phyloP scores from a whole-genome alignment of 2,888 invertebrate species.

The Camptogramma bilineatum region DNA sequence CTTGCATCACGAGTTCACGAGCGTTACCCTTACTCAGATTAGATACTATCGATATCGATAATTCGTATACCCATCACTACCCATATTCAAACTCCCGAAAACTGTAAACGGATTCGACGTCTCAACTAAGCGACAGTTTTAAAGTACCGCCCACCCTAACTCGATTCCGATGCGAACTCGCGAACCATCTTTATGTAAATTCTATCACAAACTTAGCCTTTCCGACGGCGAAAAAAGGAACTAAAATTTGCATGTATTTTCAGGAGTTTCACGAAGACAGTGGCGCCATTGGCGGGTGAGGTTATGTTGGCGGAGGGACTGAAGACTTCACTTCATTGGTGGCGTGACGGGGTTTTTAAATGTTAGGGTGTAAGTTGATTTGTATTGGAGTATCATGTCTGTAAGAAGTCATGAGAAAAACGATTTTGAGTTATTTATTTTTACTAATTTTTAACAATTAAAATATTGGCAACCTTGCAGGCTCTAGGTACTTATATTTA shows the following conservation, averaged over 20 bases:
- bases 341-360: constrained; percentile 74
- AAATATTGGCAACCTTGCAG: no score
- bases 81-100: constrained; percentile 65
- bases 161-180: constrained; percentile 79
- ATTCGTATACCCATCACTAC: constrained; percentile 45
- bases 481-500: no score
- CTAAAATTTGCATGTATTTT: constrained; percentile 40
- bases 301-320: constrained; percentile 46
- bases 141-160: constrained; percentile 78
- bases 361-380: constrained; percentile 67
- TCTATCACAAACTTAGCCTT: constrained; percentile 62
- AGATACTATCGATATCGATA: constrained; percentile 20
- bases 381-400: constrained; percentile 45
- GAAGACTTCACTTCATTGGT: constrained; percentile 62
- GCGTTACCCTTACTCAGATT: no score
- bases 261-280: constrained; percentile 38
- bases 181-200: constrained; percentile 82
- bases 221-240: constrained; percentile 50
- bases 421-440: background rate
- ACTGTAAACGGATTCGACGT: constrained; percentile 82
- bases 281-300: constrained; percentile 42
- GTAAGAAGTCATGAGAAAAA: background rate
- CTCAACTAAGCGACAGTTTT: constrained; percentile 84
- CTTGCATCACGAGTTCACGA: no score
- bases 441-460: no score